Evolutionary conservation across 2,797 vertebrate species (phyloP), one percentile per base, ranked within the genome.

Genomic region (Kryptolebias ocellatus): DNA sequence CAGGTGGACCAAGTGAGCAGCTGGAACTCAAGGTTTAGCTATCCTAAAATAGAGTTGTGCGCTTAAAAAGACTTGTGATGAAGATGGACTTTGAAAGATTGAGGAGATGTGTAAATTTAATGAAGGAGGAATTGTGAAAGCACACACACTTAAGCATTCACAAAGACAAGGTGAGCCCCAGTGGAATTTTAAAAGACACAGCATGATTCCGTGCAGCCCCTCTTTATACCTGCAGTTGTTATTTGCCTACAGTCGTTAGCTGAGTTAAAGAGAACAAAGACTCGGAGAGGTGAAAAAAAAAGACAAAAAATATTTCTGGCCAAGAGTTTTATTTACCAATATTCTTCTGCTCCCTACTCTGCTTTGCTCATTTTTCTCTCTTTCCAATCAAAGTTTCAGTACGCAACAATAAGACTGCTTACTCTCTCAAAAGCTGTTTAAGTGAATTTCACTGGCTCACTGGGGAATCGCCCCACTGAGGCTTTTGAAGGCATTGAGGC

Each of bases 401-500:
- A 85, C 66, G 76, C 88, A 90, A 93, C 90, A 93, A 91, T 91
- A 91, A 92, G 90, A 93, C 88, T 93, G 92, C 92, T 93, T 93
- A 93, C 90, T 91, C 90, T 91, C 89, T 91, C 89, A 92, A 91
- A 93, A 91, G 88, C 92, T 92, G 90, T 93, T 93, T 91, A 93
- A 93, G 92, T 93, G 90, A 93, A 93, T 92, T 92, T 87, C 90
- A 91, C 87, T 88, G 83, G 88, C 92, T 90, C 90, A 89, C 92
- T 77, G 78, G 92, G 90, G 92, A 91, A 92, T 91, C 87, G 84
- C 89, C 90, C 90, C 78, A 83, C 88, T 84, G 88, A 91, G 90
- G 90, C 88, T 93, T 92, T 89, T 91, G 92, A 90, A 93, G 90
- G 92, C 90, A 92, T 89, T 90, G 88, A 93, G 89, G 90, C 92